These are phyloP conservation scores for Tribolium castaneum DNA, from an alignment of 1,140 invertebrate genomes.

Conservation along the genomic window DNA sequence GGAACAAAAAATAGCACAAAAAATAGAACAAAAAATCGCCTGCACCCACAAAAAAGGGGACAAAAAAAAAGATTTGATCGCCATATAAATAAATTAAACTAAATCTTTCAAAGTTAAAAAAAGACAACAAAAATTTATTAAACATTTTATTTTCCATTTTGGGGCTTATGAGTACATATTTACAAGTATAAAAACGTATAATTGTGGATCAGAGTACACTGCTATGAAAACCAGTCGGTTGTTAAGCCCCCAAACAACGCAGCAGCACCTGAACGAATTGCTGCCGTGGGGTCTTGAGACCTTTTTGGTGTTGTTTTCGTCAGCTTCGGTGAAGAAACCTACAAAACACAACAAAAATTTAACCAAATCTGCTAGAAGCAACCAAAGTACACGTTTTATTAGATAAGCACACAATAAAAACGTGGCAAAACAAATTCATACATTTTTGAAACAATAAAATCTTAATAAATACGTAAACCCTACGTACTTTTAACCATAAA, in stretches of 20 bases:
- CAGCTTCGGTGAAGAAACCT: not conserved
- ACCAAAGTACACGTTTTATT: not conserved
- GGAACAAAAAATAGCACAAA: too few species aligned
- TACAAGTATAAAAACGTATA: slow-evolving; percentile 31
- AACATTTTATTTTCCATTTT: not conserved
- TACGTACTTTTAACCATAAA: too few species aligned
- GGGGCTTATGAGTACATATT: slow-evolving; percentile 19
- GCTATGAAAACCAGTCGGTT: slow-evolving; percentile 77
- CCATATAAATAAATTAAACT: too few species aligned
- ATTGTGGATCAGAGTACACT: not conserved
- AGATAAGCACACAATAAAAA: too few species aligned
- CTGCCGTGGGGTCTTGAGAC: slow-evolving; percentile 52
- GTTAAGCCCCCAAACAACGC: slow-evolving; percentile 83
- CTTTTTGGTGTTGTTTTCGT: slow-evolving; percentile 50
- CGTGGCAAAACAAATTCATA: too few species aligned
- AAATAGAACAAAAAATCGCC: too few species aligned
- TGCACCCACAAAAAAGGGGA: too few species aligned
- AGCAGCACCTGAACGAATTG: slow-evolving; percentile 75
- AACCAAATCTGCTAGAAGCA: not conserved
- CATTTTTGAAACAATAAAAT: too few species aligned
- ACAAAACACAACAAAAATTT: not conserved
- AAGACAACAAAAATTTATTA: too few species aligned
- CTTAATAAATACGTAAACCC: too few species aligned
- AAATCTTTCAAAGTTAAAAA: too few species aligned
- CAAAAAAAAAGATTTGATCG: too few species aligned